These are phyloP conservation scores for Eulemur rubriventer DNA, from an alignment of 2,797 vertebrate species.

Conservation along the genomic window DNA sequence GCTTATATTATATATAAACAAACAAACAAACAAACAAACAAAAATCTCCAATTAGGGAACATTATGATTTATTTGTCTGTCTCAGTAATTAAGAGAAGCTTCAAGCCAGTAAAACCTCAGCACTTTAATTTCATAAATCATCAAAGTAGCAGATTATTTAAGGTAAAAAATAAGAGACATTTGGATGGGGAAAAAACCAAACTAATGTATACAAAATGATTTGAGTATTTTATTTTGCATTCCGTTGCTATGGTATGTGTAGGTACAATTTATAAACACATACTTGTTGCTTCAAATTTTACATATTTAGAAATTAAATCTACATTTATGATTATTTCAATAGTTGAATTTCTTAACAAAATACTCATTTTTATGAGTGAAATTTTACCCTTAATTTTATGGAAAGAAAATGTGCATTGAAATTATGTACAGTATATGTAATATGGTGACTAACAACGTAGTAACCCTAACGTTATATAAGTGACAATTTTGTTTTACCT, in stretches of 20 bases:
- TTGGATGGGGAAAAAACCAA: background rate
- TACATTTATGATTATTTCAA: slow-evolving; percentile 36
- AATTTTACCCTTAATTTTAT: slow-evolving; percentile 49
- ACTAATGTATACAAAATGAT: slow-evolving; percentile 18
- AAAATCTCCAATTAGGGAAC: background rate
- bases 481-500: slow-evolving; percentile 49
- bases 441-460: slow-evolving; percentile 20
- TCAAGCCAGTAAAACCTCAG: background rate
- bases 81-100: slow-evolving; percentile 7
- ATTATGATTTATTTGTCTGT: slow-evolving; percentile 19
- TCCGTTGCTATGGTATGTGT: background rate
- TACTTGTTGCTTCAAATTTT: slow-evolving; percentile 37
- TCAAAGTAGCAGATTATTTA: background rate
- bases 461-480: slow-evolving; percentile 40
- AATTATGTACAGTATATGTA: background rate
- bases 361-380: slow-evolving; percentile 32
- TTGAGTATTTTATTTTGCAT: background rate
- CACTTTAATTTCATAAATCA: background rate
- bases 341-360: slow-evolving; percentile 47
- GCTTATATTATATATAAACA: background rate
- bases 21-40: background rate
- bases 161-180: background rate
- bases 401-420: slow-evolving; percentile 28
- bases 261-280: slow-evolving; percentile 35
- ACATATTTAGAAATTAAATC: slow-evolving; percentile 47